phyloP scores from a whole-genome alignment of 2,113 vertebrate species.

The Nothobranchius furzeri region DNA sequence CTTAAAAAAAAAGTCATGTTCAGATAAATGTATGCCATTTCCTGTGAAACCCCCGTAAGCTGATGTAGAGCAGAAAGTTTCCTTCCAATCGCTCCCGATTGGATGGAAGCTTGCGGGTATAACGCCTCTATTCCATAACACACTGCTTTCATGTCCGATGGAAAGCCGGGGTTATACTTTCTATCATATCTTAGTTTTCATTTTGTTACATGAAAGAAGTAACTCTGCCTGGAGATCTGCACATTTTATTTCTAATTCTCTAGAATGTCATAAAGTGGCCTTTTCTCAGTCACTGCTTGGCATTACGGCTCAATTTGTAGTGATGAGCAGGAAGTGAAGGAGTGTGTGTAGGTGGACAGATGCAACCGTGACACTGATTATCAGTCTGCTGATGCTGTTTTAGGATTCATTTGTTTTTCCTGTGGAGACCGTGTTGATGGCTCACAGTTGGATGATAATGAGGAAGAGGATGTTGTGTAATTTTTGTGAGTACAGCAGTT shows the following conservation, averaged over 20 bases:
- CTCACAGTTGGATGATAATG: conserved; percentile 19
- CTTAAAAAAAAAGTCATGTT: too few species aligned
- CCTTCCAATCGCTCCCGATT: too few species aligned
- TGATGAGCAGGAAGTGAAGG: background rate
- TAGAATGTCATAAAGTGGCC: background rate
- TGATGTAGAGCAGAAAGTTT: too few species aligned
- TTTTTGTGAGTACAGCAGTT: conserved; percentile 31
- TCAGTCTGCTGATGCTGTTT: conserved; percentile 22
- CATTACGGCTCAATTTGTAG: conserved; percentile 5
- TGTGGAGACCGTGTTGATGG: background rate
- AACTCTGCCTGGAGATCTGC: background rate
- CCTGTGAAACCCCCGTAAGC: too few species aligned
- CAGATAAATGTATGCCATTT: too few species aligned
- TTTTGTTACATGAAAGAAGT: conserved; percentile 18
- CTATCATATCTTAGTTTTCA: conserved; percentile 12
- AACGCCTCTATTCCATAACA: too few species aligned
- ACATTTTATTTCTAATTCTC: background rate
- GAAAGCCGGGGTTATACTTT: conserved; percentile 1
- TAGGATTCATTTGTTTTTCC: conserved; percentile 19
- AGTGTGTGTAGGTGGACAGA: conserved; percentile 6
- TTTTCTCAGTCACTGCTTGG: background rate
- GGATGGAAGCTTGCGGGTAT: too few species aligned
- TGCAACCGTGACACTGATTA: conserved; percentile 26
- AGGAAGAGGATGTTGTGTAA: conserved; percentile 25
- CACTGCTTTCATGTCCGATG: too few species aligned